Percentiles rank a stretch among this genome's conserved stretches.
Conservation (phyloP, 2,113 vertebrate genomes). For the Neodon shergylaensis region DNA sequence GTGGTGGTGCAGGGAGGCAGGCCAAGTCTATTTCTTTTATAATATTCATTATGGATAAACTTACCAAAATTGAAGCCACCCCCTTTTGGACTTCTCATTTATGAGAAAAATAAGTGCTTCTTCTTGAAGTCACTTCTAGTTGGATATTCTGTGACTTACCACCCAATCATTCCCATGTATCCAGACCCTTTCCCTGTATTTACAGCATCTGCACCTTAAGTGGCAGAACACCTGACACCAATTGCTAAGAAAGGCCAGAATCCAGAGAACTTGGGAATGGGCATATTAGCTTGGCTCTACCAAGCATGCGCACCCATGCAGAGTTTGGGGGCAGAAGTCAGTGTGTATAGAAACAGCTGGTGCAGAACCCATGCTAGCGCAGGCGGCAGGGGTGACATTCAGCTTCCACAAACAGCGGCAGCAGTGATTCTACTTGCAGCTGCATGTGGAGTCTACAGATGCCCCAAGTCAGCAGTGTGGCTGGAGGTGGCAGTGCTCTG, state of each 20-base stretch:
- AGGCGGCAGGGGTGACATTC: neutral
- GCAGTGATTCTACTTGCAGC: neutral
- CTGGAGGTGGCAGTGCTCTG: neutral
- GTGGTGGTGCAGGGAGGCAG: too few species aligned
- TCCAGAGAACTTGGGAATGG: neutral
- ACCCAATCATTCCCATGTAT: neutral
- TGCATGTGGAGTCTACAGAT: neutral
- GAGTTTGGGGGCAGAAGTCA: neutral
- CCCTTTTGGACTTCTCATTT: neutral
- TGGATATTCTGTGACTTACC: neutral
- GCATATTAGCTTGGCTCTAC: neutral
- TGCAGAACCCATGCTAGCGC: neutral
- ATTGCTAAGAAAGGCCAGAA: neutral
- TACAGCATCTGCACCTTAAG: neutral
- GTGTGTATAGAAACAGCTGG: neutral
- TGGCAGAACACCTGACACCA: neutral
- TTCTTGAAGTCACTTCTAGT: neutral
- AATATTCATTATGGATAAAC: neutral
- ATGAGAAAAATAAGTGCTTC: neutral
- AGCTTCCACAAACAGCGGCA: neutral
- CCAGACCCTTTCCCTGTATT: neutral
- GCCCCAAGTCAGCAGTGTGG: rapidly evolving
- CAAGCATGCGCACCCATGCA: rapidly evolving
- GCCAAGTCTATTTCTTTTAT: neutral
- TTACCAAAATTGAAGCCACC: neutral